These are phyloP conservation scores for Astreopora myriophthalma DNA, from an alignment of 64 coral and sea anemone species.

Conservation along the genomic window DNA sequence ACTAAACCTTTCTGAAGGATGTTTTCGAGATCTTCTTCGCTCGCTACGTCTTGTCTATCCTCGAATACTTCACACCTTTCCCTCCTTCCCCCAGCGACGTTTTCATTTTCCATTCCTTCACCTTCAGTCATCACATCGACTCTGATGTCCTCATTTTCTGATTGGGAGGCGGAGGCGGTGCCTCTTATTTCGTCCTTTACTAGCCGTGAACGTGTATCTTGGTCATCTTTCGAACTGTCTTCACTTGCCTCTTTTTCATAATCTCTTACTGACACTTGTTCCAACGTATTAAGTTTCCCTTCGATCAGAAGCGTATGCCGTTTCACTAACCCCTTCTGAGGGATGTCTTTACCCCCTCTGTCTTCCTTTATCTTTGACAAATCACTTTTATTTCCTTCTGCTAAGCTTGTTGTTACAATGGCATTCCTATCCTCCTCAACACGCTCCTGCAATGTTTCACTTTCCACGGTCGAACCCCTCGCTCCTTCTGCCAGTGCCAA, in stretches of 20 bases:
- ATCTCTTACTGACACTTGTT: not conserved
- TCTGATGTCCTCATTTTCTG: not conserved
- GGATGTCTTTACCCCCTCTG: not conserved
- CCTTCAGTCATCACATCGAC: not conserved
- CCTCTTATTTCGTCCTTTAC: not conserved
- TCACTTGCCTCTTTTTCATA: not conserved
- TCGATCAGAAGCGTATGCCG: conserved; percentile 34
- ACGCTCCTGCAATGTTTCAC: not conserved
- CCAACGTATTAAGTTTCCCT: not conserved
- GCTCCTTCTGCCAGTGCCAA: not conserved
- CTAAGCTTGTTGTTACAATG: not conserved
- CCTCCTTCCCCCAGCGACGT: not conserved
- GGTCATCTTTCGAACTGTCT: not conserved
- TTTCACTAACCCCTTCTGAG: conserved; percentile 45
- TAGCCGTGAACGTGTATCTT: not conserved
- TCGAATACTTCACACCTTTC: not conserved
- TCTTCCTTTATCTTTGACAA: not conserved
- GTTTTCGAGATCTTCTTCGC: not conserved
- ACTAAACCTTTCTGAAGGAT: conserved; percentile 37
- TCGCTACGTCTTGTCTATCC: not conserved
- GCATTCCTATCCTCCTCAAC: not conserved
- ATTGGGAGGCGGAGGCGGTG: not conserved
- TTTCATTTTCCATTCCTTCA: not conserved
- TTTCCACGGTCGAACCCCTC: not conserved
- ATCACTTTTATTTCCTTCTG: not conserved